Evolutionary conservation across 2,797 vertebrate genomes (phyloP).

Genomic region (Luscinia megarhynchos): DNA sequence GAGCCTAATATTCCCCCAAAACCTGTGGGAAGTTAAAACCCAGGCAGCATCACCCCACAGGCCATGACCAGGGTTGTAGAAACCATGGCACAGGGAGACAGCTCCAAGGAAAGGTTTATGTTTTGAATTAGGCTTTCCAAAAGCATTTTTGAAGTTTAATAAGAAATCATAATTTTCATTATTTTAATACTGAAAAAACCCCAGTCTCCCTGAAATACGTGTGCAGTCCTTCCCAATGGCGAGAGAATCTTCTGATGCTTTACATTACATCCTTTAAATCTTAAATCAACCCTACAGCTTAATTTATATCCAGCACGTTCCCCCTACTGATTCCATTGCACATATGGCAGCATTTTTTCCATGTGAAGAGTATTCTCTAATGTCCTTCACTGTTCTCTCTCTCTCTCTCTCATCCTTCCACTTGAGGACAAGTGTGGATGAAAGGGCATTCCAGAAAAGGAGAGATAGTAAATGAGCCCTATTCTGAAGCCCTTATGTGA

Average conservation of each 20-base stretch:
- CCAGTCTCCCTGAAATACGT: not conserved
- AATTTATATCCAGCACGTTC: conserved; percentile 5
- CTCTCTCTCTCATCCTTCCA: conserved; percentile 33
- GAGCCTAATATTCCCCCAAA: not conserved
- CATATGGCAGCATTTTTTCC: conserved; percentile 39
- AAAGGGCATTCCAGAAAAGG: conserved; percentile 51
- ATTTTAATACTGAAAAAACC: not conserved
- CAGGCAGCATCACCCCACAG: not conserved
- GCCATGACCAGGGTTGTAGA: not conserved
- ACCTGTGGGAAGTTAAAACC: not conserved
- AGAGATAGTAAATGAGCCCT: conserved; percentile 45
- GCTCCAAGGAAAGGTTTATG: not conserved
- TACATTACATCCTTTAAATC: not conserved
- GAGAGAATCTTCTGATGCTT: not conserved
- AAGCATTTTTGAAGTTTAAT: not conserved
- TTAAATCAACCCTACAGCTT: not conserved
- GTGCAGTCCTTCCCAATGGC: not conserved
- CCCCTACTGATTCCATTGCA: conserved; percentile 9
- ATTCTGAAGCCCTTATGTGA: conserved; percentile 52
- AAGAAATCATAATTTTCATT: not conserved
- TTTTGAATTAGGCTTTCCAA: not conserved
- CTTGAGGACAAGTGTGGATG: conserved; percentile 47
- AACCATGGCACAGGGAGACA: not conserved
- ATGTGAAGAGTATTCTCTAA: conserved; percentile 36
- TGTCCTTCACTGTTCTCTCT: conserved; percentile 39